Base-by-base conservation (phyloP, 2,888 invertebrate species). In the Noctua janthina region DNA sequence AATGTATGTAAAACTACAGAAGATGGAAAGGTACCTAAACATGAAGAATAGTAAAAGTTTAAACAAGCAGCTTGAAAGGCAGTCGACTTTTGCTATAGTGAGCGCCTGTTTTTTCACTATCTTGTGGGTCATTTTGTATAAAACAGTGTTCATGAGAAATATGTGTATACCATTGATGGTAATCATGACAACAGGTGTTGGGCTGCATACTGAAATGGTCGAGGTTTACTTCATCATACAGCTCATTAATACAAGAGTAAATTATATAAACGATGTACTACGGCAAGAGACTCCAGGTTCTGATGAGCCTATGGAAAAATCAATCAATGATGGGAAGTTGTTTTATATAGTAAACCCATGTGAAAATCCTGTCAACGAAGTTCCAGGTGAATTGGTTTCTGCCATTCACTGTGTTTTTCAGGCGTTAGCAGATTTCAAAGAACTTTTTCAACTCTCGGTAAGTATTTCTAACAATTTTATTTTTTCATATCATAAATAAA, bases 1-100 rank as follows among this genome's bases (percentile, higher is more conserved):
- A 82, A 85, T 95, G 11, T 95, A 93, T 77, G 94, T 95, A 0
- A 95, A 95, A 75, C 84, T 95, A 54, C 95, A 95, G 83, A 95
- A 90, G 88, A 91, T 95, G 51, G 95, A 95, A 78, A 91, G 93
- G 17, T 83, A 82, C 43, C 74, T 96, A 3, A 90, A 91, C 73
- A 91, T 92, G 84, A 90, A 85, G 8, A 86, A 91, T 73, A 75
- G 82, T n/a, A 91, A 82, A 73, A 77, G 73, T 49, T 51, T 83
- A 0, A 95, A 95, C 82, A 86, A 87, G 54, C 83, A 83, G 13
- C 82, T 92, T n/a, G 85, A 83, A 29, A 79, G 76, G 2, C 5
- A 84, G 2, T 88, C 91, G 0, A 51, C 49, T n/a, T 15, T 69
- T 43, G 54, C 78, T 66, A 83, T 83, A 29, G 10, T 78, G 1